Base-by-base conservation (phyloP, 2,888 invertebrate species). In the Conchocele bisecta region DNA sequence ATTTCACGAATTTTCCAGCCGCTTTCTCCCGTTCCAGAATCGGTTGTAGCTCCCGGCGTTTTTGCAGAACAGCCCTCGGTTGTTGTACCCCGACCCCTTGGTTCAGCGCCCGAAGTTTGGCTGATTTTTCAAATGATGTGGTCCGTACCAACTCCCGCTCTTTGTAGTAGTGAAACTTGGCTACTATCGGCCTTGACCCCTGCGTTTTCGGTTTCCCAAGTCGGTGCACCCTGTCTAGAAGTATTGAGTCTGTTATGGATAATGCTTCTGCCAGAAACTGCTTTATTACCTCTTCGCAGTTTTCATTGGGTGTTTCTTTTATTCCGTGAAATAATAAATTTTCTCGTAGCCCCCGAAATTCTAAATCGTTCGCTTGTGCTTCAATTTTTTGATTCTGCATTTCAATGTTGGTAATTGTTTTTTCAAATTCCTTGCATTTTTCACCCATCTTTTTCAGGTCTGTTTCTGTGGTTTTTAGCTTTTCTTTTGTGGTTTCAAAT, bases 51-150 rank as follows among this genome's bases (percentile, higher is more conserved):
- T 39, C 42, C 13, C 33, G 15, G 11, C 44, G 3, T 57, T 57
- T 57, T 28, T 57, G 15, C 9, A 57, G 15, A 2, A 28, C 41
- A 17, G 57, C 29, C 17, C 44, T 57, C 1, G 57, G 42, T 15
- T 24, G 44, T 15, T 57, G 57, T 3, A 57, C 57, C 2, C 57
- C 57, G 6, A 57, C 57, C 9, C 57, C 57, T n/a, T 28, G 53
- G 20, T 57, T 26, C 6, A 28, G 7, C 15, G 28, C 1, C 31
- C 31, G 41, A 29, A 57, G 26, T 5, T n/a, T 2, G 17, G 26
- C 41, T 20, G n/a, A 11, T 42, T 42, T 24, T 3, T 41, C 42
- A 3, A 29, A 13, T 3, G 57, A 24, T 26, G 24, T 41, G 7
- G 22, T 57, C 29, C 41, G 13, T 6, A 57, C 29, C 26, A 41